Evolutionary conservation across 1,140 invertebrate species (phyloP).

Genomic region (Sogatella furcifera): DNA sequence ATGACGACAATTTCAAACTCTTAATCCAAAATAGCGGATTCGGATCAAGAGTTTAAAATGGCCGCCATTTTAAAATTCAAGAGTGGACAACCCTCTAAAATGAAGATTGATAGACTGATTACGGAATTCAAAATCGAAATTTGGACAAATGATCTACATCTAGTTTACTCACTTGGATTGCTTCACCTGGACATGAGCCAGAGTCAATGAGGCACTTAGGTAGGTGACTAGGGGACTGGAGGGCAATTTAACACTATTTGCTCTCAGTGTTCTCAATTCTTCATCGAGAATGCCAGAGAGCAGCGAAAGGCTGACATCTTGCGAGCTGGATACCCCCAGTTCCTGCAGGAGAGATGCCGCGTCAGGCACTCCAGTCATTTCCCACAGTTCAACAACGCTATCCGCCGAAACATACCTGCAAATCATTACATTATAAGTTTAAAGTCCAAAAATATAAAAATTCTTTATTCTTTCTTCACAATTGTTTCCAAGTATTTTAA

Average conservation of each 20-base stretch:
- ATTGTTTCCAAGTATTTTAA: too few relatives aligned
- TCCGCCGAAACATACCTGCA: constrained; percentile 34
- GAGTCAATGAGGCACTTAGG: constrained; percentile 11
- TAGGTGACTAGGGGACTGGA: constrained; percentile 5
- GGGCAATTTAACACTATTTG: constrained; percentile 31
- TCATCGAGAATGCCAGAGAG: constrained; percentile 63
- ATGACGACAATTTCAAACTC: too few relatives aligned
- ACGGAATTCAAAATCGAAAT: too few relatives aligned
- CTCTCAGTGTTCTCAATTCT: constrained; percentile 46
- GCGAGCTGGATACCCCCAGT: constrained; percentile 26
- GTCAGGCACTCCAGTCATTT: constrained; percentile 51
- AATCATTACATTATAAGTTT: background rate
- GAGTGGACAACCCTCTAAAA: too few relatives aligned
- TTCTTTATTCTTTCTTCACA: too few relatives aligned
- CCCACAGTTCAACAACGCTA: constrained; percentile 58
- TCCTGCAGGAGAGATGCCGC: constrained; percentile 50
- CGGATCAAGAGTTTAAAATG: too few relatives aligned
- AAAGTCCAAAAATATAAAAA: background rate
- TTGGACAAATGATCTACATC: too few relatives aligned
- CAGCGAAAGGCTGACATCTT: constrained; percentile 51
- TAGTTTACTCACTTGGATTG: constrained; percentile 11
- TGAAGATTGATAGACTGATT: too few relatives aligned
- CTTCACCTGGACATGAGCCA: constrained; percentile 19
- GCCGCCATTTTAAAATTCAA: too few relatives aligned
- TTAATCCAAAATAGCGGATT: too few relatives aligned